Percentiles rank a stretch among this genome's conserved stretches.
These are phyloP conservation scores for Amblyjoppa fuscipennis DNA, from an alignment of 2,888 invertebrate species.

Conservation along the genomic window DNA sequence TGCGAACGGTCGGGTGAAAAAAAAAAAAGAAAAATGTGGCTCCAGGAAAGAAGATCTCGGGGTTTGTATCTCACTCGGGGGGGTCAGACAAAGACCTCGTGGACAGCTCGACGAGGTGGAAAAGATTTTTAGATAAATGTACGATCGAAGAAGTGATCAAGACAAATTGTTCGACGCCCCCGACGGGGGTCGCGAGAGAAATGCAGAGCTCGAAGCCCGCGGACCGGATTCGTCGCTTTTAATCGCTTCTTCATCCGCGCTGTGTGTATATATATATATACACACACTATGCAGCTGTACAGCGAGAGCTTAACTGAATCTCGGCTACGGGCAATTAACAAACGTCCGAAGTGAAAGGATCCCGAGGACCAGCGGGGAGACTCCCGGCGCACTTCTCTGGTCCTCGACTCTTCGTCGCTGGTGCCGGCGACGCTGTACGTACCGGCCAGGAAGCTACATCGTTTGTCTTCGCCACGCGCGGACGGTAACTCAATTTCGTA, in stretches of 20 bases:
- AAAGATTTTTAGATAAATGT: slow-evolving; percentile 22
- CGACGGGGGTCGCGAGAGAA: neutral
- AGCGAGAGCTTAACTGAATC: slow-evolving; percentile 53
- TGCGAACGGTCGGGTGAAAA: neutral
- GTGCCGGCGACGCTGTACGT: neutral
- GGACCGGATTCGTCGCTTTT: slow-evolving; percentile 38
- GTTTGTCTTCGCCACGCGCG: slow-evolving; percentile 55
- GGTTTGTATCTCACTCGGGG: neutral
- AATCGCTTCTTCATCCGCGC: slow-evolving; percentile 37
- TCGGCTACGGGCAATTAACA: slow-evolving; percentile 60
- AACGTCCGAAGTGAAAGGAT: slow-evolving; percentile 42
- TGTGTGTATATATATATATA: neutral
- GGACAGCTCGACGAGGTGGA: neutral
- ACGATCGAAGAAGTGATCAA: slow-evolving; percentile 36
- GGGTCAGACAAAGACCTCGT: neutral
- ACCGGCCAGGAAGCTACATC: slow-evolving; percentile 26
- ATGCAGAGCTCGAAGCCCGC: neutral
- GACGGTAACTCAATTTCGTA: slow-evolving; percentile 62
- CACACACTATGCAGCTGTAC: neutral
- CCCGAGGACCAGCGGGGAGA: slow-evolving; percentile 14
- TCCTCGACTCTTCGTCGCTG: slow-evolving; percentile 7
- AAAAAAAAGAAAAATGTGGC: neutral
- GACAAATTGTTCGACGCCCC: slow-evolving; percentile 35
- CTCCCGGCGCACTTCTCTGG: neutral
- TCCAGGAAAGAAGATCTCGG: neutral